Percentiles rank a stretch among this genome's conserved stretches.
These are phyloP conservation scores for Quadroppia sp. DNA, from an alignment of 2,888 invertebrate genomes.

Conservation along the genomic window DNA sequence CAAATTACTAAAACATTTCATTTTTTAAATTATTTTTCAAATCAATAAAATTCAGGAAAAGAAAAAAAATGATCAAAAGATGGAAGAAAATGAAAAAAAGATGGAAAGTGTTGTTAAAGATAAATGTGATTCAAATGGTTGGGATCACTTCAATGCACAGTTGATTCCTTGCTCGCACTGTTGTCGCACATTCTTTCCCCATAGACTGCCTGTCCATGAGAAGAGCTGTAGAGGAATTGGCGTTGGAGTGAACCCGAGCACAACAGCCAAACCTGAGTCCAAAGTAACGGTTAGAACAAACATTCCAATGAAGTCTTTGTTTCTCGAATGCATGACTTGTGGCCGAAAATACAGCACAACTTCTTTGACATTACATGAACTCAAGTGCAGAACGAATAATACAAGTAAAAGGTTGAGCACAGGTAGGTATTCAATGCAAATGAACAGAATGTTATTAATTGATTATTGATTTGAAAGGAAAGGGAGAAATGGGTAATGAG, in stretches of 20 bases:
- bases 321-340: conserved; percentile 12
- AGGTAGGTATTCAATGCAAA: not conserved
- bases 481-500: not conserved
- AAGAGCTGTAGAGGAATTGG: conserved; percentile 56
- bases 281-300: not conserved
- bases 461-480: conserved; percentile 2
- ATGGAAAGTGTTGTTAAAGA: conserved; percentile 52
- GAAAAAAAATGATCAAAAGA: not conserved
- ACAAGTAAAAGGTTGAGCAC: not conserved
- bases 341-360: conserved; percentile 22
- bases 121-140: conserved; percentile 53
- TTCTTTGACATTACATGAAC: conserved; percentile 11
- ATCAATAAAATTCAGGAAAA: not conserved
- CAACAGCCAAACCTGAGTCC: not conserved
- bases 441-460: not conserved
- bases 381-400: conserved; percentile 20
- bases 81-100: conserved; percentile 33
- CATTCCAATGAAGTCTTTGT: not conserved
- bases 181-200: conserved; percentile 65
- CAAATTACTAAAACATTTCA: too few species aligned
- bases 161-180: conserved; percentile 64
- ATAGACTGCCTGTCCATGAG: conserved; percentile 63
- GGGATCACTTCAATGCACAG: conserved; percentile 59
- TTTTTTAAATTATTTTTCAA: too few species aligned
- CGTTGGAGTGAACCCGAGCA: not conserved